A percentile compares a stretch with the other conserved stretches of the same genome.
Conservation (phyloP, 2,797 vertebrate genomes). For the Oryzias sinensis region DNA sequence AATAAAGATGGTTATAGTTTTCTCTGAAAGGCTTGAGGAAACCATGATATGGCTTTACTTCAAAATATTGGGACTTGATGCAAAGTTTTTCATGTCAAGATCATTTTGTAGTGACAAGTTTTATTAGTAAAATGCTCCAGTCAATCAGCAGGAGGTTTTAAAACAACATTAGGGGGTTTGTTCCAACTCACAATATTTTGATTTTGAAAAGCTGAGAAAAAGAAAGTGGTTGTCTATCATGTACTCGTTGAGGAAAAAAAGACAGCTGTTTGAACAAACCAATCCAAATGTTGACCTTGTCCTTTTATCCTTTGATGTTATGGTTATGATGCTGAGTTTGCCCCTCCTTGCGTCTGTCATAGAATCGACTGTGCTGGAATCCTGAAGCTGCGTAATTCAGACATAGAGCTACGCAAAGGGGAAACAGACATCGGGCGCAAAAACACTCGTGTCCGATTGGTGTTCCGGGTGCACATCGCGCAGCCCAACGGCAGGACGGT, state of each 20-base stretch:
- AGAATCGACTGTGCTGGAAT: slow-evolving; percentile 97
- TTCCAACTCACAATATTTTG: no score
- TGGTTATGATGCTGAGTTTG: slow-evolving; percentile 2
- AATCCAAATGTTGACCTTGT: not conserved
- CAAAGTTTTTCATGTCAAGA: slow-evolving; percentile 43
- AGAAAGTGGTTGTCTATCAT: no score
- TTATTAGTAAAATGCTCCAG: slow-evolving; percentile 49
- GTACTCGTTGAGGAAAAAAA: no score
- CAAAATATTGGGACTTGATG: slow-evolving; percentile 8
- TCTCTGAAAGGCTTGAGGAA: no score
- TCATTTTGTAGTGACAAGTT: slow-evolving; percentile 49
- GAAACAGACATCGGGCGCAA: slow-evolving; percentile 97
- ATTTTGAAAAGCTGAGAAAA: no score
- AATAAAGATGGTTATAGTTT: no score
- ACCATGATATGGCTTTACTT: no score
- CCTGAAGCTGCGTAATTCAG: slow-evolving; percentile 93
- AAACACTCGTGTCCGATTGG: slow-evolving; percentile 92
- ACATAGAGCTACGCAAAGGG: slow-evolving; percentile 95
- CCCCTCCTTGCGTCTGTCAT: slow-evolving; percentile 6
- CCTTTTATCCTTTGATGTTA: not conserved
- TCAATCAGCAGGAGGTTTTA: slow-evolving; percentile 17
- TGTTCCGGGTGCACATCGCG: slow-evolving; percentile 93
- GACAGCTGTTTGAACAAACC: no score
- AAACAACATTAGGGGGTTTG: no score
- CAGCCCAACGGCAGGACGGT: slow-evolving; percentile 90